These are phyloP conservation scores for Bubo scandiacus DNA, from an alignment of 2,113 vertebrate genomes.

Conservation along the genomic window DNA sequence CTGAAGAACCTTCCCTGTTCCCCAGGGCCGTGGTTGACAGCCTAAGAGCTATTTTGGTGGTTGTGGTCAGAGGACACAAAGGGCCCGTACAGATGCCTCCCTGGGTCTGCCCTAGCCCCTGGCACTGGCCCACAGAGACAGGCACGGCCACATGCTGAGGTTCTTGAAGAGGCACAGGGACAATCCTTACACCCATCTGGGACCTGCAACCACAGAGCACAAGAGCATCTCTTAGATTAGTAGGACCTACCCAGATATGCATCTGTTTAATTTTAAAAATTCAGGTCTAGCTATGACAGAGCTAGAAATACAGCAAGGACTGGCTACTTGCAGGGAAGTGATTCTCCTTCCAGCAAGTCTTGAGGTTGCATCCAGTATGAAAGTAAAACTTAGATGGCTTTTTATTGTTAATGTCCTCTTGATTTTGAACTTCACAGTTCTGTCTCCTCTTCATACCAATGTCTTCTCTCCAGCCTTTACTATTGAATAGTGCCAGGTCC, in stretches of 20 bases:
- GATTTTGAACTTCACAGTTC: neutral
- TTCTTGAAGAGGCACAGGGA: neutral
- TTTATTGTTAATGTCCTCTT: neutral
- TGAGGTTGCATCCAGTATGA: neutral
- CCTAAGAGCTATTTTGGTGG: neutral
- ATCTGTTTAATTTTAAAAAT: neutral
- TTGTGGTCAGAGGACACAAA: neutral
- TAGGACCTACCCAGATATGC: neutral
- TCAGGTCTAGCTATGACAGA: neutral
- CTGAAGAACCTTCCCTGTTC: neutral
- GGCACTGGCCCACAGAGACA: neutral
- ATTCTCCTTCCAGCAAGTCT: neutral
- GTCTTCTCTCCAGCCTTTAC: neutral
- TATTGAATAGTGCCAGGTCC: neutral
- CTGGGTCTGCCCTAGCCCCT: neutral
- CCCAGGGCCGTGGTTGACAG: neutral
- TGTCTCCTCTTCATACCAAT: neutral
- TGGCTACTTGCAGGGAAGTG: neutral
- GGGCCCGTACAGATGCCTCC: fast-evolving
- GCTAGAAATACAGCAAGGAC: neutral
- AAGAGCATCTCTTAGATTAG: neutral
- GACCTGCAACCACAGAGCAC: neutral
- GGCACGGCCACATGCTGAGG: fast-evolving
- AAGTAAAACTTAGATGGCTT: neutral
- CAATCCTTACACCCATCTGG: neutral